phyloP scores from a whole-genome alignment of 30 jellyfish, hydroid and myxozoan genomes.

The Aurelia coerulea region DNA sequence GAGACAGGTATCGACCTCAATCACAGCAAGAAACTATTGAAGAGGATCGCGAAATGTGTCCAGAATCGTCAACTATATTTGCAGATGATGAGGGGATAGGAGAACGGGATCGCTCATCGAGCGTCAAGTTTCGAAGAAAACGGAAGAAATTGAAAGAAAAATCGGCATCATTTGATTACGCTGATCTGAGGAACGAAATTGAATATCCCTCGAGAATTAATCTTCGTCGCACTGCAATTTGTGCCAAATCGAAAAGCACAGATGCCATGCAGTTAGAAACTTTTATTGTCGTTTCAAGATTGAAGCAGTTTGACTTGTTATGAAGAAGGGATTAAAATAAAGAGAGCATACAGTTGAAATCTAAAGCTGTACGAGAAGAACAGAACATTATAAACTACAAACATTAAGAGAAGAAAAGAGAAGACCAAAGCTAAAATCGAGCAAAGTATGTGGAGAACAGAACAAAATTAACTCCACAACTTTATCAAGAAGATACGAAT shows the following conservation, averaged over 20 bases:
- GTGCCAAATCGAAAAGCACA: constrained; percentile 58
- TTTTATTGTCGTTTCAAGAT: constrained; percentile 61
- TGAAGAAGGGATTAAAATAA: neutral
- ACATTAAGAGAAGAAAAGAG: too few species aligned
- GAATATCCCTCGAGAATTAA: constrained; percentile 42
- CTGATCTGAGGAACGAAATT: constrained; percentile 44
- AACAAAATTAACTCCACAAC: too few species aligned
- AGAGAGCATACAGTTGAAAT: too few species aligned
- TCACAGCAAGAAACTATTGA: neutral
- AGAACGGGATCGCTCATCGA: neutral
- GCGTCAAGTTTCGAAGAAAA: neutral
- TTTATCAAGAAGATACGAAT: too few species aligned
- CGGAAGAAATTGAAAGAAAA: constrained; percentile 45
- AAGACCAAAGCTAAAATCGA: too few species aligned
- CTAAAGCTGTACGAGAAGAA: too few species aligned
- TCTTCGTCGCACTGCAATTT: constrained; percentile 55
- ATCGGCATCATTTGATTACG: constrained; percentile 63
- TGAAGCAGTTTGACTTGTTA: constrained; percentile 60
- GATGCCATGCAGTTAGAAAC: constrained; percentile 68
- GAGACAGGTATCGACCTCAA: too few species aligned
- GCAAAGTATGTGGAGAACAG: too few species aligned
- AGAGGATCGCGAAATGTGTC: constrained; percentile 20
- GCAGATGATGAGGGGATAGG: too few species aligned
- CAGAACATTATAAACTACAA: too few species aligned
- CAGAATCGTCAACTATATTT: neutral